Evolutionary conservation across 2,888 invertebrate species (phyloP).

Genomic region (Tenthredo livida): DNA sequence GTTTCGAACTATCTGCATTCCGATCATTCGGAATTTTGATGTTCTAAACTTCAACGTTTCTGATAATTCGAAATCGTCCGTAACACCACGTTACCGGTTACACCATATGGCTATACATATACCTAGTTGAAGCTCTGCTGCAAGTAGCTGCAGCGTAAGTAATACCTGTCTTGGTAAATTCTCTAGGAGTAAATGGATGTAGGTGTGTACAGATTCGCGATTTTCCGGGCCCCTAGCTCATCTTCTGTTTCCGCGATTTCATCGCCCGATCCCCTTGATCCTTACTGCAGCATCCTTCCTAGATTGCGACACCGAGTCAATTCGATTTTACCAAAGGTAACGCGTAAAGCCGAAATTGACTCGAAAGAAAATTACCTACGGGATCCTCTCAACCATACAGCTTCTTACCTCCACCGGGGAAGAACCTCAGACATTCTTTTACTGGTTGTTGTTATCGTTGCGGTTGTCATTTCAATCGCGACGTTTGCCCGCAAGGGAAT

Average conservation of each 20-base stretch:
- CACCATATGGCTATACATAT: background rate
- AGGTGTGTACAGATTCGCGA: background rate
- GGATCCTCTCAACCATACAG: background rate
- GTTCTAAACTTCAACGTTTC: too few relatives aligned
- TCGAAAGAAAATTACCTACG: conserved; percentile 34
- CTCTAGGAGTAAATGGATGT: background rate
- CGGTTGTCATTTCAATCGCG: conserved; percentile 51
- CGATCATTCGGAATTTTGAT: too few relatives aligned
- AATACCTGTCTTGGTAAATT: background rate
- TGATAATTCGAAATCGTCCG: background rate
- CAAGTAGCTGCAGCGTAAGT: too few relatives aligned
- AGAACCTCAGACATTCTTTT: conserved; percentile 20
- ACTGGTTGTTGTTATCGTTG: conserved; percentile 40
- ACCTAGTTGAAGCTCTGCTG: background rate
- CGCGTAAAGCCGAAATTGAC: conserved; percentile 36
- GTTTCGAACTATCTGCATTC: too few relatives aligned
- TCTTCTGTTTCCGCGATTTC: background rate
- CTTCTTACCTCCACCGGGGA: background rate
- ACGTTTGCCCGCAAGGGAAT: conserved; percentile 32
- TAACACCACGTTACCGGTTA: too few relatives aligned
- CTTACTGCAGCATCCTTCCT: background rate
- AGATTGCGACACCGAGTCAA: background rate
- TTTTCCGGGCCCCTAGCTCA: background rate
- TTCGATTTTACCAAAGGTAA: conserved; percentile 7
- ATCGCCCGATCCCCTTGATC: background rate